Percentiles rank a stretch among this genome's conserved stretches.
Evolutionary conservation across 2,113 vertebrate genomes (phyloP).

Genomic region (Vombatus ursinus): DNA sequence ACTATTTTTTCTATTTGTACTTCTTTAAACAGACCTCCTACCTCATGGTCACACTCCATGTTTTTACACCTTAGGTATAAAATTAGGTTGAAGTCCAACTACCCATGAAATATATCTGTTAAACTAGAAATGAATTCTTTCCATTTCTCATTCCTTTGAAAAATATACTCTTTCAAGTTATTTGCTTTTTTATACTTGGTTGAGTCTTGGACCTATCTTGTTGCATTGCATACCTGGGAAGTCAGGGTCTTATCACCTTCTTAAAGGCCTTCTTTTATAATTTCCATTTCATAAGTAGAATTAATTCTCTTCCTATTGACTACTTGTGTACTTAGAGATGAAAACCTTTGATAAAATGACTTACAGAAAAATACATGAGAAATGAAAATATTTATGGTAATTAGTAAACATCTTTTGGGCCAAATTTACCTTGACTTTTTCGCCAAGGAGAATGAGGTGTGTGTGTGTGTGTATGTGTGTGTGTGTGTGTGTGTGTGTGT

Average conservation of each 20-base stretch:
- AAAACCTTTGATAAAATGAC: constrained; percentile 17
- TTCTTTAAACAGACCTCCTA: neutral
- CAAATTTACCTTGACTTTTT: constrained; percentile 16
- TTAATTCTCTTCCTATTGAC: neutral
- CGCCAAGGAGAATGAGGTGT: neutral
- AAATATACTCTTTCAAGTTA: constrained; percentile 20
- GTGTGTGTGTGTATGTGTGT: neutral
- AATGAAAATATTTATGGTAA: neutral
- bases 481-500: neutral
- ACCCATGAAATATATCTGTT: constrained; percentile 33
- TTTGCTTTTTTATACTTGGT: constrained; percentile 46
- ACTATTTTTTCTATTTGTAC: neutral
- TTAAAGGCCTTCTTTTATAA: neutral
- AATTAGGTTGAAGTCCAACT: constrained; percentile 3
- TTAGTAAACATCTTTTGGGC: neutral
- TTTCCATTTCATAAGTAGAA: constrained; percentile 13
- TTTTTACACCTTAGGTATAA: neutral
- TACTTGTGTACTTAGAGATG: neutral
- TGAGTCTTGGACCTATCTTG: constrained; percentile 27
- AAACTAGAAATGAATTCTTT: neutral
- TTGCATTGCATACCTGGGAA: neutral
- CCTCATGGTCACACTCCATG: too few relatives aligned
- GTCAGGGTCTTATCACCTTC: neutral
- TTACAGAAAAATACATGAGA: neutral
- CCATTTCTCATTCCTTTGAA: constrained; percentile 19